Conservation (phyloP, 1,140 invertebrate genomes). For the Drosophila takahashii region DNA sequence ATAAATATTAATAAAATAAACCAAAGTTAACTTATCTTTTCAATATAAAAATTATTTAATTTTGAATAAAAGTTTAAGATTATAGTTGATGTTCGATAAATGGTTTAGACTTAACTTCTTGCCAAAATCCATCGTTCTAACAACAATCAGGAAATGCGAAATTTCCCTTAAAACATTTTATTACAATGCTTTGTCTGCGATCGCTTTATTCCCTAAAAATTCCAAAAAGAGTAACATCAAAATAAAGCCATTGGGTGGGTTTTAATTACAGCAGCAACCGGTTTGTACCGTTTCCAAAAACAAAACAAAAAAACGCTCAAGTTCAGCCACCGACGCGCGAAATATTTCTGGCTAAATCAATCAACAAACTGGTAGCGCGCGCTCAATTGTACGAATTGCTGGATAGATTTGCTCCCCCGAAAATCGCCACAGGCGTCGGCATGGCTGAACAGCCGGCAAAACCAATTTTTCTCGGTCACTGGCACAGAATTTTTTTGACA, state of each 20-base stretch:
- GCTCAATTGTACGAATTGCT: conserved; percentile 46
- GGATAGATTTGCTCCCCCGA: conserved; percentile 33
- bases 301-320: conserved; percentile 23
- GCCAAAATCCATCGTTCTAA: background rate
- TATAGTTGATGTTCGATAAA: too few relatives aligned
- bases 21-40: too few relatives aligned
- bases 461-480: conserved; percentile 73
- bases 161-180: conserved; percentile 18
- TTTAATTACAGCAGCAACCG: conserved; percentile 68
- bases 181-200: conserved; percentile 20
- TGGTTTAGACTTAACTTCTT: background rate
- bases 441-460: conserved; percentile 46
- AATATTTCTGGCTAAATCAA: conserved; percentile 58
- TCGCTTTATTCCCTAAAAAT: conserved; percentile 4
- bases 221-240: conserved; percentile 12
- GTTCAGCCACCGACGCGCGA: conserved; percentile 46
- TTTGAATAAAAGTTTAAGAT: too few relatives aligned
- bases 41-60: too few relatives aligned
- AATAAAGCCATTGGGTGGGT: conserved; percentile 32
- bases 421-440: conserved; percentile 43
- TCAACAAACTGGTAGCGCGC: conserved; percentile 54
- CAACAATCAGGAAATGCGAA: background rate
- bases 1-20: too few relatives aligned
- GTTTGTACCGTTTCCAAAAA: conserved; percentile 63
- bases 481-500: conserved; percentile 71